A percentile compares a stretch with the other conserved stretches of the same genome.
Evolutionary conservation across 2,113 vertebrate genomes (phyloP).

Genomic region (Xiphorhynchus elegans): DNA sequence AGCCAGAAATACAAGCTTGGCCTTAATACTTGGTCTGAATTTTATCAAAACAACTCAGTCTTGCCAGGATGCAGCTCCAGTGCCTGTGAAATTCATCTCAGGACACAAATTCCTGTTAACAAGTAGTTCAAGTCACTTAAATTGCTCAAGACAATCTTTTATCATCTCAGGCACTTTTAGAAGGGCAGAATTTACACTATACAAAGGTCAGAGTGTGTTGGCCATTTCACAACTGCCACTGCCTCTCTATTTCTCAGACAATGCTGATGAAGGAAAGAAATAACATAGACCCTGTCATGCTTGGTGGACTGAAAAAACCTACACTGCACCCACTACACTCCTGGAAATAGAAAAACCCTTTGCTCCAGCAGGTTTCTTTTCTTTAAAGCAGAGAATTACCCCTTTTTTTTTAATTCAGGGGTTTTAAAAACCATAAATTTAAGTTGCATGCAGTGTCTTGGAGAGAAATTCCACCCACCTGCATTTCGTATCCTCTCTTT

Average conservation of each 20-base stretch:
- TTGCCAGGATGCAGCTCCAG: neutral
- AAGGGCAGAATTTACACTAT: neutral
- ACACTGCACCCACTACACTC: neutral
- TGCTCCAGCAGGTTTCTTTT: neutral
- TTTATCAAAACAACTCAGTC: neutral
- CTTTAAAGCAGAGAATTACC: neutral
- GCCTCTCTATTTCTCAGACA: neutral
- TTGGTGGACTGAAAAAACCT: neutral
- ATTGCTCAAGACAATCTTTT: neutral
- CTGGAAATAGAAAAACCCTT: neutral
- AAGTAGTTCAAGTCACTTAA: neutral
- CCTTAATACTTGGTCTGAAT: neutral
- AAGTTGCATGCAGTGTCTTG: neutral
- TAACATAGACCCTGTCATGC: neutral
- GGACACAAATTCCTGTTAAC: neutral
- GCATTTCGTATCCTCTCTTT: conserved; percentile 96
- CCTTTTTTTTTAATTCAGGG: neutral
- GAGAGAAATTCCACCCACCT: conserved; percentile 57
- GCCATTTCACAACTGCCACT: neutral
- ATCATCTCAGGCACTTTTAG: neutral
- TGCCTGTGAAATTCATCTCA: neutral
- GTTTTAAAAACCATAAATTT: neutral
- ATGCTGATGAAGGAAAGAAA: neutral
- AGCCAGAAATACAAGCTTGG: neutral
- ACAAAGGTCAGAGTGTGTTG: neutral